These are phyloP conservation scores for Congeria kusceri DNA, from an alignment of 2,888 invertebrate species.

Conservation along the genomic window DNA sequence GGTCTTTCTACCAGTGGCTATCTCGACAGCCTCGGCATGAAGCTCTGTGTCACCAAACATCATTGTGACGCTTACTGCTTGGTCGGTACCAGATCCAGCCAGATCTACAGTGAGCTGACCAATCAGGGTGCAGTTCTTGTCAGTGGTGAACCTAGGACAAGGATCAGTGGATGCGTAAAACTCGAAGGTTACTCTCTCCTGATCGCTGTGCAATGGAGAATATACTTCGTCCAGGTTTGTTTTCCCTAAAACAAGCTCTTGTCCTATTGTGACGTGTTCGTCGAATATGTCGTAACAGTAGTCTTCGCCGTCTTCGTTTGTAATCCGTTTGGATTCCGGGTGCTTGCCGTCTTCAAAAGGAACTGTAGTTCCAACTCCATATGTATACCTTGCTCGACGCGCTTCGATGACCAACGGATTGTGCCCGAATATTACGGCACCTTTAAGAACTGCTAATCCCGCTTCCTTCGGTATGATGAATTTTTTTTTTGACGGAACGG, in stretches of 20 bases:
- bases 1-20: slow-evolving; percentile 28
- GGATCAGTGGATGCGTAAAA: slow-evolving; percentile 51
- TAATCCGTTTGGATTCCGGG: slow-evolving; percentile 49
- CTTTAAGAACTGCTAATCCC: slow-evolving; percentile 61
- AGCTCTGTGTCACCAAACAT: slow-evolving; percentile 65
- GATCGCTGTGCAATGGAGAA: slow-evolving; percentile 28
- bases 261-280: slow-evolving; percentile 57
- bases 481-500: slow-evolving; percentile 43
- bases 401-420: slow-evolving; percentile 53
- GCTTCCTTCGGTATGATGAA: slow-evolving; percentile 64
- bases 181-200: slow-evolving; percentile 30
- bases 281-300: slow-evolving; percentile 55
- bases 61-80: slow-evolving; percentile 54
- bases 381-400: slow-evolving; percentile 53
- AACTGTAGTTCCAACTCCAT: slow-evolving; percentile 47
- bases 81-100: slow-evolving; percentile 31
- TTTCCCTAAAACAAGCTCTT: slow-evolving; percentile 48
- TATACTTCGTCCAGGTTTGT: slow-evolving; percentile 44
- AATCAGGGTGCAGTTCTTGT: slow-evolving; percentile 43
- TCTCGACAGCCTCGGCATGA: slow-evolving; percentile 53
- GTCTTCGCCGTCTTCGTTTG: slow-evolving; percentile 20
- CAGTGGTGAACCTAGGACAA: slow-evolving; percentile 47
- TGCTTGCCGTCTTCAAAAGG: slow-evolving; percentile 41
- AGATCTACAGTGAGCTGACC: slow-evolving; percentile 46
- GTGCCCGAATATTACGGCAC: slow-evolving; percentile 65